Percentiles rank a stretch among this genome's conserved stretches.
Evolutionary conservation across 2,888 invertebrate species (phyloP).

Genomic region (Agriopis leucophaearia): DNA sequence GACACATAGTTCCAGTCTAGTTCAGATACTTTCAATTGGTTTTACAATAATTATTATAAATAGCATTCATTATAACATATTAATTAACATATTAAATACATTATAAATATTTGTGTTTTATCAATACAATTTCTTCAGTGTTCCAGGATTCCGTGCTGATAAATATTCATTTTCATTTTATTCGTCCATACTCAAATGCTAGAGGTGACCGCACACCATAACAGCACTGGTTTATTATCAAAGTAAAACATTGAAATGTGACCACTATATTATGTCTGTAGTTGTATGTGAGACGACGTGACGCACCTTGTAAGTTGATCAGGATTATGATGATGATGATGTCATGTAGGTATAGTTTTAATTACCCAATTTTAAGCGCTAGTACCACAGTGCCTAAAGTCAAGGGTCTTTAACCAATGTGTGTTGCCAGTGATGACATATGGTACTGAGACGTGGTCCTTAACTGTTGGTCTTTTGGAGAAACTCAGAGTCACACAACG

Average conservation of each 20-base stretch:
- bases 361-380: no score
- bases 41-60: background rate
- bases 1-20: no score
- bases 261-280: background rate
- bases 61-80: background rate
- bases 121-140: conserved; percentile 5
- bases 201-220: background rate
- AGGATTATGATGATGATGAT: no score
- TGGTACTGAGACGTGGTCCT: no score
- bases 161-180: conserved; percentile 52
- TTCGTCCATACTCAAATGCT: conserved; percentile 41
- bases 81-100: background rate
- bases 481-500: no score
- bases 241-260: background rate
- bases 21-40: no score
- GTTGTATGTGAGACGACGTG: background rate
- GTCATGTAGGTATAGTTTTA: no score
- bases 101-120: background rate
- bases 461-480: no score
- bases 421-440: no score
- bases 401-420: no score
- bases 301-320: background rate
- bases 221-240: background rate
- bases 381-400: no score
- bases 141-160: conserved; percentile 32